These are phyloP conservation scores for Chionis minor DNA, from an alignment of 2,113 vertebrate species.

Conservation along the genomic window DNA sequence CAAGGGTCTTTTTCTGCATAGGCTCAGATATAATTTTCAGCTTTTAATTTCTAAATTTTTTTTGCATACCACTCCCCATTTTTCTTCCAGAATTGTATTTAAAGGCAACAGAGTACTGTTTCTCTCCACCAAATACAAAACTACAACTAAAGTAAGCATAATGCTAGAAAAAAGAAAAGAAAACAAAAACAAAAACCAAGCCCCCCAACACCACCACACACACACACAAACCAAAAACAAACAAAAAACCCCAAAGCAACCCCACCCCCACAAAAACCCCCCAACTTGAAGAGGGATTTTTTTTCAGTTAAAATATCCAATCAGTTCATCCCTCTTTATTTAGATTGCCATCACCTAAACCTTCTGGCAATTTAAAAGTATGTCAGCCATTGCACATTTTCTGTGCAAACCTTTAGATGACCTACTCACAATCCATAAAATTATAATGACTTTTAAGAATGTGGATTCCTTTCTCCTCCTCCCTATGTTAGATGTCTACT, in stretches of 20 bases:
- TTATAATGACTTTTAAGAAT: background rate
- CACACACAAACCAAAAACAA: no score
- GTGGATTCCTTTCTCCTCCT: background rate
- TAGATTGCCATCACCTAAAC: background rate
- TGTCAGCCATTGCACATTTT: background rate
- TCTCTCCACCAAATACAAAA: background rate
- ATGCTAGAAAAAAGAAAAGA: background rate
- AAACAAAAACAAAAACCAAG: fast-evolving
- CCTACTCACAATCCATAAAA: background rate
- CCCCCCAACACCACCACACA: no score
- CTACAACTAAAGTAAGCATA: background rate
- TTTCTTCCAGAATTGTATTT: background rate
- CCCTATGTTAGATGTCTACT: background rate
- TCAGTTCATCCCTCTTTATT: background rate
- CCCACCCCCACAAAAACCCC: background rate
- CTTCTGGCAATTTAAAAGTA: background rate
- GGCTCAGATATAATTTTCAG: background rate
- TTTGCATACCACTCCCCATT: background rate
- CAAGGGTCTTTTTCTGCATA: background rate
- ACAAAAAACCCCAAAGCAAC: background rate
- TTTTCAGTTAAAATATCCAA: background rate
- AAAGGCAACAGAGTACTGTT: background rate
- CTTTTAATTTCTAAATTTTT: background rate
- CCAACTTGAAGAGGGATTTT: background rate
- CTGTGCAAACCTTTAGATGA: background rate